Evolutionary conservation across 2,113 vertebrate genomes (phyloP).

Genomic region (Ciconia boyciana): DNA sequence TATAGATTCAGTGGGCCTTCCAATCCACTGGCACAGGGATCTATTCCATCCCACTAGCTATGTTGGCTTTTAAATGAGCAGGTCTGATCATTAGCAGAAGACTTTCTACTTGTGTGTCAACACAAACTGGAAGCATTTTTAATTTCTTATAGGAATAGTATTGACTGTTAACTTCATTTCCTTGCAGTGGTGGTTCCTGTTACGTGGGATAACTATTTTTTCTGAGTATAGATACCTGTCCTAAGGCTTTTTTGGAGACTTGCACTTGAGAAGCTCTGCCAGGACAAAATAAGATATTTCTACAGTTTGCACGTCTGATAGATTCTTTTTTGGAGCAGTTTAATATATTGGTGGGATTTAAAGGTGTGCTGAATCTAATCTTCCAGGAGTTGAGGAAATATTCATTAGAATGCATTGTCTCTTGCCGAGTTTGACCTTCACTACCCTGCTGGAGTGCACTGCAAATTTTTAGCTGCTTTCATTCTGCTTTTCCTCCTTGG

Average conservation of each 20-base stretch:
- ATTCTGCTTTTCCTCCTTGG: not conserved
- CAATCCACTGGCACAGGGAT: not conserved
- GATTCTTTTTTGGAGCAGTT: not conserved
- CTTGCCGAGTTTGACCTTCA: slow-evolving; percentile 46
- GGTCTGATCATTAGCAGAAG: not conserved
- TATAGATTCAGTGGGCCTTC: not conserved
- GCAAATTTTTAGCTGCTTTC: not conserved
- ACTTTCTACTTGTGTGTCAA: not conserved
- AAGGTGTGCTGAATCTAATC: slow-evolving; percentile 41
- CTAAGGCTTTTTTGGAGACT: not conserved
- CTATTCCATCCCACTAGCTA: not conserved
- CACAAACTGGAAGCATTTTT: not conserved
- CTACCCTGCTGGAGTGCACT: not conserved
- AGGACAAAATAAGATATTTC: not conserved
- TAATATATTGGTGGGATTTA: slow-evolving; percentile 44
- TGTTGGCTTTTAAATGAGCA: not conserved
- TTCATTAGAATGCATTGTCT: slow-evolving; percentile 51
- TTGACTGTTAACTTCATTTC: not conserved
- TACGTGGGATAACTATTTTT: not conserved
- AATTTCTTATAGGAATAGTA: not conserved
- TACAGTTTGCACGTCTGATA: not conserved
- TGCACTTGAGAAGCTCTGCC: not conserved
- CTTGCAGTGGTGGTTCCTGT: not conserved
- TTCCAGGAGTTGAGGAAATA: slow-evolving; percentile 16
- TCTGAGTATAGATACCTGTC: not conserved